Conservation (phyloP, 2,113 vertebrate genomes). For the Pluvialis apricaria region DNA sequence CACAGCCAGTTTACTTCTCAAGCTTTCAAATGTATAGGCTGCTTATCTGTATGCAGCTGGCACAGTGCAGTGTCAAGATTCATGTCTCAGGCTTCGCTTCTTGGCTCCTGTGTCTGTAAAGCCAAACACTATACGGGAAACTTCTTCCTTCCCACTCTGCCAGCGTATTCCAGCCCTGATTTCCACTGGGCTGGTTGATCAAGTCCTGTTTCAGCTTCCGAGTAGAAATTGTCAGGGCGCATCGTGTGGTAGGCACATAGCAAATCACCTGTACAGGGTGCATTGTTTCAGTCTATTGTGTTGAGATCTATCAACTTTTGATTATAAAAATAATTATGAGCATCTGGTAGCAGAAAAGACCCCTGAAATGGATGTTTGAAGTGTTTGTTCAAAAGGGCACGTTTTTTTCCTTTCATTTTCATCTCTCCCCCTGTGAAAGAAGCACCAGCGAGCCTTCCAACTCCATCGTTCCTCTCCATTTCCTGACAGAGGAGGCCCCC, state of each 20-base stretch:
- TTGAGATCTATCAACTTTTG: background rate
- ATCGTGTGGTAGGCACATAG: background rate
- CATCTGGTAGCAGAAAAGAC: background rate
- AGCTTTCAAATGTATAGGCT: conserved; percentile 57
- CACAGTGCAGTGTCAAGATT: background rate
- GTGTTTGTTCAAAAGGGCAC: background rate
- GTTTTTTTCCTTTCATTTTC: background rate
- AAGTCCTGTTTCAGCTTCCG: background rate
- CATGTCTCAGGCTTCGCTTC: background rate
- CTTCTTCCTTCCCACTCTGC: background rate
- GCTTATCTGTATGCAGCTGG: conserved; percentile 50
- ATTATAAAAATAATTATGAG: background rate
- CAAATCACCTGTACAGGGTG: background rate
- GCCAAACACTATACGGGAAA: background rate
- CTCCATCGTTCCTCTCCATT: background rate
- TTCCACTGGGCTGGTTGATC: background rate
- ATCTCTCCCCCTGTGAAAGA: background rate
- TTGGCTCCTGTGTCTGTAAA: background rate
- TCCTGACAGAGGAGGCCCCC: background rate
- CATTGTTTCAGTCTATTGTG: background rate
- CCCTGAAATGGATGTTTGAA: background rate
- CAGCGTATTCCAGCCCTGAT: background rate
- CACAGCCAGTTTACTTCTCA: conserved; percentile 51
- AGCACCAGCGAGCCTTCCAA: background rate
- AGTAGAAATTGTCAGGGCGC: background rate